phyloP scores from a whole-genome alignment of 2,113 vertebrate species.

The Tetrao urogallus region DNA sequence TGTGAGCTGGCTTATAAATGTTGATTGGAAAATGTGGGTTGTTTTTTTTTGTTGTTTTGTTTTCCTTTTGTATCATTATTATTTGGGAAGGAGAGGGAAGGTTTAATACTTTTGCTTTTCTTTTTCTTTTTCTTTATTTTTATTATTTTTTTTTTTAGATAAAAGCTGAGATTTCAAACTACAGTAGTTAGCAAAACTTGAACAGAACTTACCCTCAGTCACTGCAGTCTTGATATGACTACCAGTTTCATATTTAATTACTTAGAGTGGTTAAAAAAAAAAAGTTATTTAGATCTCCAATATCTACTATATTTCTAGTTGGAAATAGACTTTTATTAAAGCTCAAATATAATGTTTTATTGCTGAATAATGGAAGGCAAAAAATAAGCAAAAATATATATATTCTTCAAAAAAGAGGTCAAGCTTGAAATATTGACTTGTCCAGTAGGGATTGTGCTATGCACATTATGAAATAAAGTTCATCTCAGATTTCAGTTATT shows the following conservation, averaged over 20 bases:
- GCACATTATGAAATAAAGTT: neutral
- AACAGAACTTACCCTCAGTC: neutral
- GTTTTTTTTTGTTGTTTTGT: no score
- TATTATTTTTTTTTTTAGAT: neutral
- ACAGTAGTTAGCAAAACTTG: neutral
- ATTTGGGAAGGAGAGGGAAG: no score
- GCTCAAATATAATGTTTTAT: neutral
- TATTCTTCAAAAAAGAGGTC: neutral
- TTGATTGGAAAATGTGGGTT: neutral
- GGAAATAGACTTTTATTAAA: neutral
- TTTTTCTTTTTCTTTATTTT: no score
- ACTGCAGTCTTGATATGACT: neutral
- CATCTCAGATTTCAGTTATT: neutral
- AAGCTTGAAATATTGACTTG: neutral
- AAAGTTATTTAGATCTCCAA: neutral
- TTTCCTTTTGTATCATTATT: no score
- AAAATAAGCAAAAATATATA: neutral
- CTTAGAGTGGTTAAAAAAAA: neutral
- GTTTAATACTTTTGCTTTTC: no score
- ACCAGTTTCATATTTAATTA: neutral
- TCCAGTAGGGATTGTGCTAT: neutral
- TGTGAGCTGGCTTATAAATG: neutral
- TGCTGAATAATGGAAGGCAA: neutral
- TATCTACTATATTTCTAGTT: neutral
- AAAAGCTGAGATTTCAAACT: neutral